phyloP scores from a whole-genome alignment of 2,113 vertebrate genomes.

The Sinocyclocheilus grahami region DNA sequence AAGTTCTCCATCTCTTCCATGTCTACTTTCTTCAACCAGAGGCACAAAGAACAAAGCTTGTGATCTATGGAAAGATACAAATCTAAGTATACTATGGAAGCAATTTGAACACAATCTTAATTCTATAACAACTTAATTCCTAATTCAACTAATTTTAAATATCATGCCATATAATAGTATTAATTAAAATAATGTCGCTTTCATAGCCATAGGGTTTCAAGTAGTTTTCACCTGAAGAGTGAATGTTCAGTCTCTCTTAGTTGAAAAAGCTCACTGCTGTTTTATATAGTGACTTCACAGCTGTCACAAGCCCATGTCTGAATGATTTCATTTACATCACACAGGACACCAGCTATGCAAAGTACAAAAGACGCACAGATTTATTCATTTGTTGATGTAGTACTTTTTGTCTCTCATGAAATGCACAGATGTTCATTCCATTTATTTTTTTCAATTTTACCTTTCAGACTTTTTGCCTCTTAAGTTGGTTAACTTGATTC shows the following conservation, averaged over 20 bases:
- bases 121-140: not conserved
- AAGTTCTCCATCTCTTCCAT: constrained; percentile 13
- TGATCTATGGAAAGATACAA: not conserved
- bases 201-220: not conserved
- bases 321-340: not conserved
- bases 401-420: no score
- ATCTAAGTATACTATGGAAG: not conserved
- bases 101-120: not conserved
- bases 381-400: no score
- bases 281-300: not conserved
- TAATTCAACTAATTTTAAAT: not conserved
- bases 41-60: not conserved
- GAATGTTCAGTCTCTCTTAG: not conserved
- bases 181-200: not conserved
- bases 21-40: not conserved
- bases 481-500: no score
- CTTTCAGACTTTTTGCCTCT: no score
- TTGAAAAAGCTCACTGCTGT: not conserved
- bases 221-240: not conserved
- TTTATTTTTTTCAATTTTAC: no score
- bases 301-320: not conserved
- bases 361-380: not conserved
- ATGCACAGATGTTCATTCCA: no score
- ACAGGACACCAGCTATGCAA: not conserved
- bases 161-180: not conserved